Evolutionary conservation across 1,140 invertebrate genomes (phyloP).

Genomic region (Trachymyrmex cornetzi): DNA sequence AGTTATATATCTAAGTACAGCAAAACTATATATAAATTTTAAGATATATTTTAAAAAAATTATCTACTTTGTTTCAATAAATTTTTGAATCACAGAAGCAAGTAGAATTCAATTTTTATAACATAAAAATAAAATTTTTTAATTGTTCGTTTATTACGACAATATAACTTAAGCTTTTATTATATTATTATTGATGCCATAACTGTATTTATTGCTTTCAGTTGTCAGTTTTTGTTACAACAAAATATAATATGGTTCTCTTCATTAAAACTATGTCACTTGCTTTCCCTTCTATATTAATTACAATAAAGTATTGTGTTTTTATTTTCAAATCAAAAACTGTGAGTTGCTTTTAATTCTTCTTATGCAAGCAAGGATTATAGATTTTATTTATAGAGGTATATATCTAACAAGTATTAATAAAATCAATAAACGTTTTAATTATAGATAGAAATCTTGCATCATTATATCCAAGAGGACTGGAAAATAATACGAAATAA

Average conservation of each 20-base stretch:
- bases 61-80: not conserved
- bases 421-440: not conserved
- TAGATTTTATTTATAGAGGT: not conserved
- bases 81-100: not conserved
- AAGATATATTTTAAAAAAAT: not conserved
- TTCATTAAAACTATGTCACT: constrained; percentile 1
- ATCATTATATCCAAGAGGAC: constrained; percentile 16
- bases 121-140: not conserved
- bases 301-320: not conserved
- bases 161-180: not conserved
- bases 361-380: not conserved
- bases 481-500: constrained; percentile 27
- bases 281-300: not conserved
- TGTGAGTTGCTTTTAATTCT: constrained; percentile 21
- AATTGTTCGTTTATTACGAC: not conserved
- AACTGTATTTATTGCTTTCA: constrained; percentile 5
- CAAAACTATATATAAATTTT: not conserved
- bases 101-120: not conserved
- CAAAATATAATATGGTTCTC: not conserved
- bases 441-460: constrained; percentile 25
- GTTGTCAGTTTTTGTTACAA: constrained; percentile 27
- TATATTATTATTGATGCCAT: not conserved
- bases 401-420: not conserved
- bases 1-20: not conserved
- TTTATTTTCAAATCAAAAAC: constrained; percentile 28